Percentiles rank a stretch among this genome's conserved stretches.
phyloP scores from a whole-genome alignment of 2,113 vertebrate species.

The Podarcis cretensis region DNA sequence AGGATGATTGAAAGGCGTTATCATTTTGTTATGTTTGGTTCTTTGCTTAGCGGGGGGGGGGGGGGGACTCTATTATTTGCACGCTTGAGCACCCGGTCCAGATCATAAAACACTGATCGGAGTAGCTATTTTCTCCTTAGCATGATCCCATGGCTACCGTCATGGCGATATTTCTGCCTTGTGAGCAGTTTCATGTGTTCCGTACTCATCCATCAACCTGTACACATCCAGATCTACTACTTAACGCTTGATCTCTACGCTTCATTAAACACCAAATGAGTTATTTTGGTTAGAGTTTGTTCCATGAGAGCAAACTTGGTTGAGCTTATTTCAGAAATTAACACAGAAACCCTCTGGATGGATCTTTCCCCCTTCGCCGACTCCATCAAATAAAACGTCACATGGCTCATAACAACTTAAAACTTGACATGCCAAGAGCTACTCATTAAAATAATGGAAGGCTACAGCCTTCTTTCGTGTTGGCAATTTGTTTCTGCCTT shows the following conservation, averaged over 20 bases:
- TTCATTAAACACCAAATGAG: neutral
- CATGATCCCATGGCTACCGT: neutral
- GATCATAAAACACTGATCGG: slow-evolving; percentile 31
- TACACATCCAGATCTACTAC: neutral
- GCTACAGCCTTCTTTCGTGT: neutral
- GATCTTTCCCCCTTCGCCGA: neutral
- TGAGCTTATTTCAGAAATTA: neutral
- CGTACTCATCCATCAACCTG: neutral
- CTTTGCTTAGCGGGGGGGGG: slow-evolving; percentile 46
- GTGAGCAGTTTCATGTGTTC: neutral
- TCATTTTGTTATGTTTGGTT: slow-evolving; percentile 59
- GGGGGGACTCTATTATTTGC: slow-evolving; percentile 33
- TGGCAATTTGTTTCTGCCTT: neutral
- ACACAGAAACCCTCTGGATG: neutral
- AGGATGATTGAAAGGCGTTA: slow-evolving; percentile 55
- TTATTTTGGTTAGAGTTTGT: neutral
- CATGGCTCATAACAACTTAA: neutral
- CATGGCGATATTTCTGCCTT: neutral
- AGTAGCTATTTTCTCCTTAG: slow-evolving; percentile 12
- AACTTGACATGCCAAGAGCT: neutral
- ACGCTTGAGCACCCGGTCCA: slow-evolving; percentile 24
- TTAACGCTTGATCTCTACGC: neutral
- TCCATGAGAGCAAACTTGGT: neutral
- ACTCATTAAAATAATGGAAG: neutral
- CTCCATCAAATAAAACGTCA: neutral